These are phyloP conservation scores for Parnassius apollo DNA, from an alignment of 2,888 invertebrate genomes.

Conservation along the genomic window DNA sequence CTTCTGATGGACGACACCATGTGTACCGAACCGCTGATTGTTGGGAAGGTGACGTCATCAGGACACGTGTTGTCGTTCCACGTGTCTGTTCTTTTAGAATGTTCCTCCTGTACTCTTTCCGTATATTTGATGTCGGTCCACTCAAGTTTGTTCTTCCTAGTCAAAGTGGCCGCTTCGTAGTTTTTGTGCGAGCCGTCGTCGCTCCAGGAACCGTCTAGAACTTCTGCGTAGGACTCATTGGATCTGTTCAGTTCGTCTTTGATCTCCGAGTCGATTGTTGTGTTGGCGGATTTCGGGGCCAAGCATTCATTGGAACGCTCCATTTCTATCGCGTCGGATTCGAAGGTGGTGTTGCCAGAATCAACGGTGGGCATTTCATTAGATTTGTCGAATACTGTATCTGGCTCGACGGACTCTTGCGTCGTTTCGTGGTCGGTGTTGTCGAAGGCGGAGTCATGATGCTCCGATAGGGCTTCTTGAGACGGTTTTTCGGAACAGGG, in stretches of 20 bases:
- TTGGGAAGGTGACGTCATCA: constrained; percentile 90
- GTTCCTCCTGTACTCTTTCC: constrained; percentile 40
- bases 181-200: constrained; percentile 38
- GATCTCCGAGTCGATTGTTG: constrained; percentile 60
- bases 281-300: constrained; percentile 59
- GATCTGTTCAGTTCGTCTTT: constrained; percentile 66
- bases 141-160: constrained; percentile 44
- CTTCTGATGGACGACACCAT: constrained; percentile 85
- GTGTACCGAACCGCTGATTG: constrained; percentile 88
- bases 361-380: constrained; percentile 42
- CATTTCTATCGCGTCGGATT: constrained; percentile 42
- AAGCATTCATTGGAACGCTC: constrained; percentile 72
- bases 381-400: constrained; percentile 34
- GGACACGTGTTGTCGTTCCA: constrained; percentile 92
- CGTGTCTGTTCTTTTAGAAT: constrained; percentile 78
- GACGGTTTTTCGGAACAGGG: not conserved
- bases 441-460: not conserved
- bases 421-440: constrained; percentile 26
- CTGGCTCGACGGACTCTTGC: constrained; percentile 18
- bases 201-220: constrained; percentile 67
- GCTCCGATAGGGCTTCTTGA: constrained; percentile 1
- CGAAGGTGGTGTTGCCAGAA: constrained; percentile 42
- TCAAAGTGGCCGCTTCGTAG: constrained; percentile 38
- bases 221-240: constrained; percentile 74
- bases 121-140: constrained; percentile 58